Evolutionary conservation across 2,888 invertebrate genomes (phyloP), one percentile per base, ranked within the genome.

Genomic region (Heterodera filipjevi): DNA sequence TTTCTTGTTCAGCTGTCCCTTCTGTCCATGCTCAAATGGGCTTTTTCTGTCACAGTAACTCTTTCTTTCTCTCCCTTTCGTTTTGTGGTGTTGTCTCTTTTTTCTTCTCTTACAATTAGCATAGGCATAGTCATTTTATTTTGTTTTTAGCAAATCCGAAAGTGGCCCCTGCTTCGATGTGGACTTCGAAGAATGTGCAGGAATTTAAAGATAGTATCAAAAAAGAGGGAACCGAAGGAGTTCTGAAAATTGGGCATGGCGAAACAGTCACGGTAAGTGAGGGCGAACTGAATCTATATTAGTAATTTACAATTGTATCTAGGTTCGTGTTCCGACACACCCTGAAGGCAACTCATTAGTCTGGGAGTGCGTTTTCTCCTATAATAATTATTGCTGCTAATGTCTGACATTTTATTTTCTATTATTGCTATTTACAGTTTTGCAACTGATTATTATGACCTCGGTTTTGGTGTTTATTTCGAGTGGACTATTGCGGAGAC

Each of bases 401-500:
- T 27, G 5, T 22, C 64, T 64, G 22, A 22, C n/a, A n/a, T n/a
- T n/a, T n/a, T n/a, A n/a, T n/a, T n/a, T n/a, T n/a, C n/a, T n/a
- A n/a, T 66, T 30, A 30, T 32, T 33, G 66, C 32, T 32, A 14
- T 19, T 33, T 68, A 1, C 32, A 68, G 68, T 14, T 99, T 99
- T 90, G 96, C 97, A 22, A 98, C 99, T 0, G 99, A 99, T 90
- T 93, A 93, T 89, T 99, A 96, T 89, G 99, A 99, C 90, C 94
- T 99, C 64, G 89, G 89, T 90, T 99, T 99, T 90, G 99, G 99
- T 0, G 93, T 99, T 73, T 96, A 94, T 90, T 99, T 99, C 90
- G 99, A 99, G 91, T 99, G 97, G 95, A 94, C 94, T 76, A 87
- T 90, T 66, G 89, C 90, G 3, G 90, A 90, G 8, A 90, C 86